Evolutionary conservation across 2,797 vertebrate genomes (phyloP).

Genomic region (Lerista edwardsae): DNA sequence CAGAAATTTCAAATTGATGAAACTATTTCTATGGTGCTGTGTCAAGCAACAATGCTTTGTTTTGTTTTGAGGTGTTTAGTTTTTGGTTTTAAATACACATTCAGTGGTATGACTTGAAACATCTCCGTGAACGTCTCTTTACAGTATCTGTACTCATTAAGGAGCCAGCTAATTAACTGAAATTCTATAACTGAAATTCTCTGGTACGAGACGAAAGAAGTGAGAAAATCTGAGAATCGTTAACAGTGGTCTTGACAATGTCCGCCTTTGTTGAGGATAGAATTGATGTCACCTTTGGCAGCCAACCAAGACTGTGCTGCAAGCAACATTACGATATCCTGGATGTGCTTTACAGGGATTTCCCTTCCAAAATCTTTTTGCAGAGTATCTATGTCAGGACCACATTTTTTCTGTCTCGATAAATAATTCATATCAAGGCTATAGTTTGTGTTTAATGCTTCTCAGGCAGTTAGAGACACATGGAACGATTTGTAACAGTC

Average conservation of each 20-base stretch:
- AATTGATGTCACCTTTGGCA: constrained; percentile 83
- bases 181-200: too few relatives aligned
- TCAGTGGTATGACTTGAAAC: neutral
- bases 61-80: too few relatives aligned
- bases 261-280: constrained; percentile 71
- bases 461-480: neutral
- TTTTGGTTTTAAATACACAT: neutral
- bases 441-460: constrained; percentile 10
- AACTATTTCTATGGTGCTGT: constrained; percentile 24
- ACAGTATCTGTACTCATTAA: constrained; percentile 43
- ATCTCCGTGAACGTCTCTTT: constrained; percentile 37
- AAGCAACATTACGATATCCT: constrained; percentile 70
- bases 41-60: constrained; percentile 10
- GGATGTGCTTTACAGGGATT: constrained; percentile 77
- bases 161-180: constrained; percentile 68
- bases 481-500: neutral
- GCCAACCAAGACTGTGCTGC: constrained; percentile 75
- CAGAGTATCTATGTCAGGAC: constrained; percentile 56
- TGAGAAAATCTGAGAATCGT: constrained; percentile 68
- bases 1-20: constrained; percentile 34
- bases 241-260: constrained; percentile 76
- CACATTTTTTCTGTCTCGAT: constrained; percentile 51
- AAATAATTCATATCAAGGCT: constrained; percentile 40
- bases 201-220: constrained; percentile 55
- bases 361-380: constrained; percentile 70